Evolutionary conservation across 2,113 vertebrate species (phyloP).

Genomic region (Neogobius melanostomus): DNA sequence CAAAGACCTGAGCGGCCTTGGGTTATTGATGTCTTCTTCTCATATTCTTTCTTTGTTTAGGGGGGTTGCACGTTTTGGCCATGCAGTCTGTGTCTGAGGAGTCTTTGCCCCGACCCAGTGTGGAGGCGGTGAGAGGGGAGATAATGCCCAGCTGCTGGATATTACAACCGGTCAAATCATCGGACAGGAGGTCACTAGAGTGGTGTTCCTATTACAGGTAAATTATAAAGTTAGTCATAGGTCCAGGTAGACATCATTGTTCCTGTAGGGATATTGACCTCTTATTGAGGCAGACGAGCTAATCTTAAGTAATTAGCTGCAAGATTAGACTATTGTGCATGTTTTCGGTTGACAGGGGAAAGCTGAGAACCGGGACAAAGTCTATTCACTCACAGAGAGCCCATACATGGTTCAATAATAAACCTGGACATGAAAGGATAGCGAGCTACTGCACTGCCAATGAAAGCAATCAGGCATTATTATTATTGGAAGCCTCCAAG

Average conservation of each 20-base stretch:
- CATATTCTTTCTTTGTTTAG: slow-evolving; percentile 63
- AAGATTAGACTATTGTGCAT: too few relatives aligned
- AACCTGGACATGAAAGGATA: too few relatives aligned
- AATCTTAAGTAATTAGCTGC: too few relatives aligned
- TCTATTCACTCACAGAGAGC: too few relatives aligned
- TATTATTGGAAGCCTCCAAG: too few relatives aligned
- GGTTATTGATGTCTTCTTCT: slow-evolving; percentile 28
- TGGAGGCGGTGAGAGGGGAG: slow-evolving; percentile 87
- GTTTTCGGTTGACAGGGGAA: too few relatives aligned
- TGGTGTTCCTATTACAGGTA: slow-evolving; percentile 91
- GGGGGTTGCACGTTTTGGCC: slow-evolving; percentile 83
- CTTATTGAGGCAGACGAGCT: too few relatives aligned
- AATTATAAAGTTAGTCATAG: slow-evolving; percentile 1
- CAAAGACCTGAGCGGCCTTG: slow-evolving; percentile 23
- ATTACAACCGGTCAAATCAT: slow-evolving; percentile 79
- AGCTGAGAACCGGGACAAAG: too few relatives aligned
- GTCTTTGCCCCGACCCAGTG: slow-evolving; percentile 86
- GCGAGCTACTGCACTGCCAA: too few relatives aligned
- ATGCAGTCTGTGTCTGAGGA: slow-evolving; percentile 91
- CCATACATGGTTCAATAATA: too few relatives aligned
- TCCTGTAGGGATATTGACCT: background rate
- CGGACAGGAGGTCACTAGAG: slow-evolving; percentile 83
- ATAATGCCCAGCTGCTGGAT: slow-evolving; percentile 95
- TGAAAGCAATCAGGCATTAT: too few relatives aligned
- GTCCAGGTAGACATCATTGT: too few relatives aligned